Evolutionary conservation across 2,113 vertebrate genomes (phyloP).

Genomic region (Ctenomys sociabilis): DNA sequence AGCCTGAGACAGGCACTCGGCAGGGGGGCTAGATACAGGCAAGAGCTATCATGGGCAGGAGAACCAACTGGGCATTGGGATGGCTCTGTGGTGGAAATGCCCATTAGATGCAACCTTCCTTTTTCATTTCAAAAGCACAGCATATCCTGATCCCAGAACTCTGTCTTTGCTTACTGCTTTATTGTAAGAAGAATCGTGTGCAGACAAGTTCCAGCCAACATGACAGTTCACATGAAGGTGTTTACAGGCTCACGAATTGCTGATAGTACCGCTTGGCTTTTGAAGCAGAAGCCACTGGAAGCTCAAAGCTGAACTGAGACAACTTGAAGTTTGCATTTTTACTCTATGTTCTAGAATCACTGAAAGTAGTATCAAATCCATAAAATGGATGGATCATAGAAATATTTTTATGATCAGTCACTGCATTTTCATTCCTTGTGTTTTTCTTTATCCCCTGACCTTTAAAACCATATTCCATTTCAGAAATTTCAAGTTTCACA

Average conservation of each 20-base stretch:
- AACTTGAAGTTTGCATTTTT: not conserved
- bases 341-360: not conserved
- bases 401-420: not conserved
- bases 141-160: not conserved
- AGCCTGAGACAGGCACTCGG: slow-evolving; percentile 51
- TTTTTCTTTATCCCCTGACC: not conserved
- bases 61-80: slow-evolving; percentile 35
- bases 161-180: slow-evolving; percentile 30
- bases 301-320: not conserved
- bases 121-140: slow-evolving; percentile 57
- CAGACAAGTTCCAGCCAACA: not conserved
- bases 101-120: not conserved
- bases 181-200: slow-evolving; percentile 21
- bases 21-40: not conserved
- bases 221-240: not conserved
- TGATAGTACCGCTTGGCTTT: not conserved
- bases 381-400: not conserved
- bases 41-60: slow-evolving; percentile 55
- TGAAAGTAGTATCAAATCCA: not conserved
- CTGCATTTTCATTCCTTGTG: not conserved
- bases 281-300: slow-evolving; percentile 17
- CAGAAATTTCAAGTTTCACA: not conserved
- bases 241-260: not conserved
- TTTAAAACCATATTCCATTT: not conserved
- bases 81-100: slow-evolving; percentile 1